These are phyloP conservation scores for Polyergus mexicanus DNA, from an alignment of 1,140 invertebrate genomes.

Conservation along the genomic window DNA sequence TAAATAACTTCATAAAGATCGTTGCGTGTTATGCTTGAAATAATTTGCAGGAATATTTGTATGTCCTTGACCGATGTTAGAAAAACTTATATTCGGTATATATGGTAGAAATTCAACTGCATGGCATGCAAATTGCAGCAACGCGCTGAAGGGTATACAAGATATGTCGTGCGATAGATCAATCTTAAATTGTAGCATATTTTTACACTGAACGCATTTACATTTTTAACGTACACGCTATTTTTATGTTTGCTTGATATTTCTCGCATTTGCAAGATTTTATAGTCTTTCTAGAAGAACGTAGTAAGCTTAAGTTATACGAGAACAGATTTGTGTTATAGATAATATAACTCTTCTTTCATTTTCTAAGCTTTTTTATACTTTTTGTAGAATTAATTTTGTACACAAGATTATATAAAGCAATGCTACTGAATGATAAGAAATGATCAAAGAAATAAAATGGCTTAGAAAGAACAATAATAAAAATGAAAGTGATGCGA, in stretches of 20 bases:
- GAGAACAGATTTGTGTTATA: slow-evolving; percentile 15
- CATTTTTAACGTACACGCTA: slow-evolving; percentile 59
- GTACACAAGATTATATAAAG: not conserved
- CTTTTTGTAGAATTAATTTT: not conserved
- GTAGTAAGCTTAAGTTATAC: slow-evolving; percentile 20
- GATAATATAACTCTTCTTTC: slow-evolving; percentile 19
- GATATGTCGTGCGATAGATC: slow-evolving; percentile 50
- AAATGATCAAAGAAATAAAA: not conserved
- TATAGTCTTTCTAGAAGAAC: slow-evolving; percentile 22
- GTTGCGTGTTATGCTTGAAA: not conserved
- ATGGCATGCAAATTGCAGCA: slow-evolving; percentile 33
- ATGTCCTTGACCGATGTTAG: slow-evolving; percentile 53
- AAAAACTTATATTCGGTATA: slow-evolving; percentile 47
- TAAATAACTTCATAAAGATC: not conserved
- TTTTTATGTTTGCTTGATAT: slow-evolving; percentile 63
- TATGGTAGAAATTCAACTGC: slow-evolving; percentile 37
- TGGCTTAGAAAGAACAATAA: not conserved
- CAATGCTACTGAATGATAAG: too few species aligned
- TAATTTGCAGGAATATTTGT: slow-evolving; percentile 13
- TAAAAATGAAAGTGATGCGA: not conserved
- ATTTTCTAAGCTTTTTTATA: not conserved
- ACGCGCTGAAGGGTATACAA: slow-evolving; percentile 56
- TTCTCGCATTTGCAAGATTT: slow-evolving; percentile 42
- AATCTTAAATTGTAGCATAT: slow-evolving; percentile 47
- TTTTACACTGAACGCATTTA: slow-evolving; percentile 56